Evolutionary conservation across 2,113 vertebrate genomes (phyloP).

Genomic region (Calonectris borealis): DNA sequence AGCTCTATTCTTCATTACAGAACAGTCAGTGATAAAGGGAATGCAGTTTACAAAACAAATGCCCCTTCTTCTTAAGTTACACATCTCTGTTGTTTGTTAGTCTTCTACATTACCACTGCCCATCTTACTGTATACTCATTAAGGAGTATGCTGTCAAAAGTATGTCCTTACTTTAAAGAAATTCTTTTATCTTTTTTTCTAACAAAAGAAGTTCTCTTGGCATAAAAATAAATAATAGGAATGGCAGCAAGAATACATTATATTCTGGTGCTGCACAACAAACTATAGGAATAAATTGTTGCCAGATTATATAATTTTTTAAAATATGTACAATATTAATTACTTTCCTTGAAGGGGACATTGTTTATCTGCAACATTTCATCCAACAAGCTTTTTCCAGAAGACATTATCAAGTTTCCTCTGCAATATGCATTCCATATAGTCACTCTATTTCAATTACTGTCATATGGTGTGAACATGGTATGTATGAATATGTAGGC

Average conservation of each 20-base stretch:
- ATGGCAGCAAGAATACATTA: background rate
- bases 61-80: background rate
- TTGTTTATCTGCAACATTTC: conserved; percentile 58
- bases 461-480: conserved; percentile 62
- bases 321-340: background rate
- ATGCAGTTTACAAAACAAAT: background rate
- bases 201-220: background rate
- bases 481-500: conserved; percentile 57
- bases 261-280: background rate
- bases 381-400: conserved; percentile 59
- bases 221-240: background rate
- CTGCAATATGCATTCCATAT: conserved; percentile 37
- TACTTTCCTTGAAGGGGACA: conserved; percentile 21
- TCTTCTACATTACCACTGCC: background rate
- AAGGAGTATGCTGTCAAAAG: background rate
- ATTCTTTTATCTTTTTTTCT: background rate
- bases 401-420: conserved; percentile 57
- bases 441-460: conserved; percentile 61
- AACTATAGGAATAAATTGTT: background rate
- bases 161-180: background rate
- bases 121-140: background rate
- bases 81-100: background rate
- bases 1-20: background rate
- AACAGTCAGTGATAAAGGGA: background rate
- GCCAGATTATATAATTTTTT: background rate